Evolutionary conservation across 2,113 vertebrate species (phyloP).

Genomic region (Poecile atricapillus): DNA sequence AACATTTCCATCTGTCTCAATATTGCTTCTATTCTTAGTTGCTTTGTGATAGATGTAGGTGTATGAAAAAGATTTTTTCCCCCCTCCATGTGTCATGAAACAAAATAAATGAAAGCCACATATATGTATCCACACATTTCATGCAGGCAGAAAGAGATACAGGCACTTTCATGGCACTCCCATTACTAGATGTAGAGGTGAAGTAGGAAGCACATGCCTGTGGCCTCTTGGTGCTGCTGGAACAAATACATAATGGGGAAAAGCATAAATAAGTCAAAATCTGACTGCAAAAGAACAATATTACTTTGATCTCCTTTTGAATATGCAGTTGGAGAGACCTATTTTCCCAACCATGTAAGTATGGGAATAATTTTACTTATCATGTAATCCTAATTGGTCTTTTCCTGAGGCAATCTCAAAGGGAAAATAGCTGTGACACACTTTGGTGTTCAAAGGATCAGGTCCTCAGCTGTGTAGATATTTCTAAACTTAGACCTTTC

Average conservation of each 20-base stretch:
- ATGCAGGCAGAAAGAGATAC: background rate
- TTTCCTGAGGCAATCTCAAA: slow-evolving; percentile 1
- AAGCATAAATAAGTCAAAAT: slow-evolving; percentile 24
- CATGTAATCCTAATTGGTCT: slow-evolving; percentile 16
- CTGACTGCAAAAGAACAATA: background rate
- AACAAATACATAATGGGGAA: background rate
- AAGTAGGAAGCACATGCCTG: background rate
- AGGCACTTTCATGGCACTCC: background rate
- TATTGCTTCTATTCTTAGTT: slow-evolving; percentile 70
- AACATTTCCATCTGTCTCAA: slow-evolving; percentile 71
- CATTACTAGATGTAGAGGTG: background rate
- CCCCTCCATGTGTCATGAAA: slow-evolving; percentile 11
- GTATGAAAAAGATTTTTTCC: slow-evolving; percentile 53
- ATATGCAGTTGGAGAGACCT: background rate
- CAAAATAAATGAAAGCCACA: slow-evolving; percentile 20
- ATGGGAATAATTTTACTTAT: background rate
- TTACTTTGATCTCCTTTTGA: slow-evolving; percentile 17
- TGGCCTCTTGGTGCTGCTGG: background rate
- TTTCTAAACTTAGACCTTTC: background rate
- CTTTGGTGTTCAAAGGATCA: background rate
- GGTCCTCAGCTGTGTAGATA: background rate
- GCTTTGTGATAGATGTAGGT: slow-evolving; percentile 63
- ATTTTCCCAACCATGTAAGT: background rate
- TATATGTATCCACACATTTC: background rate
- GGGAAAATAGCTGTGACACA: background rate